Evolutionary conservation across 37 sponge, comb jelly and placozoan genomes (phyloP).

Genomic region (Cladorhizidae sp.): DNA sequence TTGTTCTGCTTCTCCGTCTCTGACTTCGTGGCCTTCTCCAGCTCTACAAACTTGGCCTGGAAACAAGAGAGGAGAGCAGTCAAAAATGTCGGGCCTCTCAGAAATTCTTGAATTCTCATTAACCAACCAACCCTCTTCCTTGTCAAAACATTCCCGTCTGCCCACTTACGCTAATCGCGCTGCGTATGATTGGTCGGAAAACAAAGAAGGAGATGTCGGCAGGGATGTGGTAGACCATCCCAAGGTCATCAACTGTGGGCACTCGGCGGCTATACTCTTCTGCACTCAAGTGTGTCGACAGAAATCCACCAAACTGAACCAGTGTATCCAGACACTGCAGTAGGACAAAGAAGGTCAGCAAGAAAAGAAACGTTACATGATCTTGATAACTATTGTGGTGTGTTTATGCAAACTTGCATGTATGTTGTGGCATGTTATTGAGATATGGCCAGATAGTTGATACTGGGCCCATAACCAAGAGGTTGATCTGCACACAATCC

Average conservation of each 20-base stretch:
- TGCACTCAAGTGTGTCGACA: slow-evolving; percentile 80
- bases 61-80: background rate
- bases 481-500: too few relatives aligned
- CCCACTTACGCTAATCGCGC: slow-evolving; percentile 62
- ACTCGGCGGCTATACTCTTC: slow-evolving; percentile 81
- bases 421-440: too few relatives aligned
- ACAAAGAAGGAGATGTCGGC: slow-evolving; percentile 93
- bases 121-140: background rate
- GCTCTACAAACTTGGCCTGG: slow-evolving; percentile 47
- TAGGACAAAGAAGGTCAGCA: background rate
- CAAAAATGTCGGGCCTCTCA: background rate
- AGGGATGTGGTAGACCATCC: slow-evolving; percentile 80
- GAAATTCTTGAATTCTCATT: background rate
- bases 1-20: slow-evolving; percentile 19
- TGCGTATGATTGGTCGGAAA: slow-evolving; percentile 69
- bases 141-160: background rate
- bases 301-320: slow-evolving; percentile 94
- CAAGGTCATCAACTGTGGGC: slow-evolving; percentile 76
- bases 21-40: slow-evolving; percentile 49
- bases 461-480: too few relatives aligned
- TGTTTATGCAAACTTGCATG: too few relatives aligned
- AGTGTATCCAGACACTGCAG: slow-evolving; percentile 95
- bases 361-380: too few relatives aligned
- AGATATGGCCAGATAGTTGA: too few relatives aligned
- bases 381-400: too few relatives aligned